Percentiles rank a stretch among this genome's conserved stretches.
Evolutionary conservation across 2,888 invertebrate species (phyloP).

Genomic region (Macropis europaea): DNA sequence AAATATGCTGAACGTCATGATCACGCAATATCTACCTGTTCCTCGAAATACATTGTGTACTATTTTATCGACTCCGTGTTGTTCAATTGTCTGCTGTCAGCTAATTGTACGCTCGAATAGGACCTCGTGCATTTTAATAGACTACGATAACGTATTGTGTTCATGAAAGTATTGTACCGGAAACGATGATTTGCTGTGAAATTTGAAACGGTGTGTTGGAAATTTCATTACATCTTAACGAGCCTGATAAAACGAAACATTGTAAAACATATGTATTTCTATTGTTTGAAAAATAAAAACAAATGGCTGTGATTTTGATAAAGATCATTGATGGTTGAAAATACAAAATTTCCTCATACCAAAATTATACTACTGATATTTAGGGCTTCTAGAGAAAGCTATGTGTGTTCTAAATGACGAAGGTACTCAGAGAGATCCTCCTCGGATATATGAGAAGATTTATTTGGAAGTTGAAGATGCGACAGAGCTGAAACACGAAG

Average conservation of each 20-base stretch:
- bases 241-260: too few relatives aligned
- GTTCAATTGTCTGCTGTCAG: not conserved
- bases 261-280: too few relatives aligned
- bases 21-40: slow-evolving; percentile 3
- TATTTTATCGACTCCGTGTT: slow-evolving; percentile 10
- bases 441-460: not conserved
- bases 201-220: too few relatives aligned
- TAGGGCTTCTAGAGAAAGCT: too few relatives aligned
- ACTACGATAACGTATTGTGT: not conserved
- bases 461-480: slow-evolving; percentile 6
- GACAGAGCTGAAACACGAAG: not conserved
- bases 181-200: not conserved
- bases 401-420: too few relatives aligned
- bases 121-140: not conserved
- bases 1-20: slow-evolving; percentile 11
- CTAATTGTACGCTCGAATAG: not conserved
- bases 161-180: not conserved
- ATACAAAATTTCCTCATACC: too few relatives aligned
- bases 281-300: too few relatives aligned
- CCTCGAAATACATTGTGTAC: slow-evolving; percentile 15
- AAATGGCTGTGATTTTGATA: too few relatives aligned
- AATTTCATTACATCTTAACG: too few relatives aligned
- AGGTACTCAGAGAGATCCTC: not conserved
- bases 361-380: too few relatives aligned
- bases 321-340: too few relatives aligned